Conservation (phyloP, 2,113 vertebrate genomes). For the Brachyhypopomus occidentalis region DNA sequence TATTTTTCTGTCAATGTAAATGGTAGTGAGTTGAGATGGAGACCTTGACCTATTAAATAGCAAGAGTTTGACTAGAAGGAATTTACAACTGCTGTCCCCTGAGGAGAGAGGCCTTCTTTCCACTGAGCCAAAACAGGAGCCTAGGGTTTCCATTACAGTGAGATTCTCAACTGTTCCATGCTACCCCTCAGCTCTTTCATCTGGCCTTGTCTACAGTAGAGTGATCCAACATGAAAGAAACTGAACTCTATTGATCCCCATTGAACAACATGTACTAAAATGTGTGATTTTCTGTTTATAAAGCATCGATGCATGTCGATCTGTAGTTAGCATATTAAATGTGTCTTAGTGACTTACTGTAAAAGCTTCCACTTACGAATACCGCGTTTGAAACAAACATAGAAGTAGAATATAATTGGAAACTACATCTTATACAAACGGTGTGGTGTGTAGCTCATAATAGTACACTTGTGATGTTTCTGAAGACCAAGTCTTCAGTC, state of each 20-base stretch:
- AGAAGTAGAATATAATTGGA: background rate
- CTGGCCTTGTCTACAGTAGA: background rate
- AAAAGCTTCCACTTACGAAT: background rate
- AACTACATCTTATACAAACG: no score
- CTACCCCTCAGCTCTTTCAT: conserved; percentile 41
- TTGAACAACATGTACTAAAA: background rate
- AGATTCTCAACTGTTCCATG: conserved; percentile 36
- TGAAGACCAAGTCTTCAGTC: no score
- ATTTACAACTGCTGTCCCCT: conserved; percentile 62
- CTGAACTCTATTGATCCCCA: background rate
- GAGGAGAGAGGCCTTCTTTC: conserved; percentile 44
- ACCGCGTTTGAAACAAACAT: background rate
- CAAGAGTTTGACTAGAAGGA: conserved; percentile 49
- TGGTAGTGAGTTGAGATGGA: conserved; percentile 24
- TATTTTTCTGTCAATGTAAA: conserved; percentile 41
- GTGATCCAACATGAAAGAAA: background rate
- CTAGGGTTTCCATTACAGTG: conserved; percentile 56
- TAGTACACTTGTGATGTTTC: no score
- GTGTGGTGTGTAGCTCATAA: no score
- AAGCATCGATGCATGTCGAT: background rate
- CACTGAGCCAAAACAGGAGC: conserved; percentile 44
- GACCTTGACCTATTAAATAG: conserved; percentile 42
- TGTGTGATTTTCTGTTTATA: background rate
- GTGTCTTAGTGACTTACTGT: background rate
- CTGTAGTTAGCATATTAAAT: background rate